Evolutionary conservation across 1,140 invertebrate species (phyloP).

Genomic region (Episyrphus balteatus): DNA sequence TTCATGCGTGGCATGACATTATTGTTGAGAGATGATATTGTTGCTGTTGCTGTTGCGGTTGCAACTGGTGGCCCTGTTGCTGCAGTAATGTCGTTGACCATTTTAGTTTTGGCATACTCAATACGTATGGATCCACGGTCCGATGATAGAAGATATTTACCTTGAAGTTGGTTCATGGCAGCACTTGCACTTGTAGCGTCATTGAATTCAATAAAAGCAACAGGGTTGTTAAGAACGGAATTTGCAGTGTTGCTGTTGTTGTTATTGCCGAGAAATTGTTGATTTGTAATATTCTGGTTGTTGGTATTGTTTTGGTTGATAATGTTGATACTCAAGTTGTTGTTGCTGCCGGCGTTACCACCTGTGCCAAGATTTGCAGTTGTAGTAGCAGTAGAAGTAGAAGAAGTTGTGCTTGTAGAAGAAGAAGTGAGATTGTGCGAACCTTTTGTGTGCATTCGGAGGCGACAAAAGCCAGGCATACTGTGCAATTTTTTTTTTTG

Average conservation of each 20-base stretch:
- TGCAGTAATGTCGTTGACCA: conserved; percentile 42
- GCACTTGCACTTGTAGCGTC: conserved; percentile 80
- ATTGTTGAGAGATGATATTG: conserved; percentile 13
- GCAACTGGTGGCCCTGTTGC: conserved; percentile 5
- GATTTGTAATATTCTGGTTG: background rate
- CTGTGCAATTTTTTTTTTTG: conserved; percentile 45
- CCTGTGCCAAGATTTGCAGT: background rate
- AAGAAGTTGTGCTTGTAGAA: conserved; percentile 24
- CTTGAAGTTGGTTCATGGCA: conserved; percentile 85
- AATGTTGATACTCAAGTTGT: conserved; percentile 4
- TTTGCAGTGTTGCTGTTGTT: conserved; percentile 10
- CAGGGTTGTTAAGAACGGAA: conserved; percentile 39
- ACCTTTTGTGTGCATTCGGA: conserved; percentile 93
- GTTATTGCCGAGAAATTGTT: conserved; percentile 2
- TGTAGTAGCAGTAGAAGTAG: conserved; percentile 13
- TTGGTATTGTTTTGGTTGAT: conserved; percentile 4
- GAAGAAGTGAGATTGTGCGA: conserved; percentile 42
- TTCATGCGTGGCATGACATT: conserved; percentile 7
- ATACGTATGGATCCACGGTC: conserved; percentile 92
- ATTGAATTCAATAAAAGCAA: conserved; percentile 95
- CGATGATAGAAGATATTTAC: conserved; percentile 86
- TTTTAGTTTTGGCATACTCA: conserved; percentile 97
- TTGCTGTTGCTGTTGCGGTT: conserved; percentile 14
- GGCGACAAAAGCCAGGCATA: conserved; percentile 92
- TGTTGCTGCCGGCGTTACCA: conserved; percentile 2